phyloP scores from a whole-genome alignment of 2,113 vertebrate species.

The Eulacestoma nigropectus region DNA sequence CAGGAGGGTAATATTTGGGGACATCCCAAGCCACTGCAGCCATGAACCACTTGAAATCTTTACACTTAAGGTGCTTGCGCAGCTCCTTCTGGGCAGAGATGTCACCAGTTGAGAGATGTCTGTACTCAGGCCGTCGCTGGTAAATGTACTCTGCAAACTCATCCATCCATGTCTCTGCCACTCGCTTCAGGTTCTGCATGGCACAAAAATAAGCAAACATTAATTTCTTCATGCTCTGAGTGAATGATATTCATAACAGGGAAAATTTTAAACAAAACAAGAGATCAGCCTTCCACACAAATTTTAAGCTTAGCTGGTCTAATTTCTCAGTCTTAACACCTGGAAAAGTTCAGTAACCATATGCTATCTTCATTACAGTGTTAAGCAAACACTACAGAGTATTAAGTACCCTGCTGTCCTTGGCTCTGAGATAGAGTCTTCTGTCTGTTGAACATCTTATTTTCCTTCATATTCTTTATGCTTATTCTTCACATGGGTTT shows the following conservation, averaged over 20 bases:
- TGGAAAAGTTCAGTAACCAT: not conserved
- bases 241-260: not conserved
- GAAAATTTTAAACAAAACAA: not conserved
- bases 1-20: conserved; percentile 86
- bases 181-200: conserved; percentile 84
- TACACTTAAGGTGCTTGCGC: conserved; percentile 85
- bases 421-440: not conserved
- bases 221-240: not conserved
- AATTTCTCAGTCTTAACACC: not conserved
- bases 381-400: not conserved
- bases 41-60: conserved; percentile 93
- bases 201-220: not conserved
- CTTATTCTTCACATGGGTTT: not conserved
- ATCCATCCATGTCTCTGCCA: conserved; percentile 91
- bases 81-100: conserved; percentile 85
- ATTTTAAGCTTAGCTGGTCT: not conserved
- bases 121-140: conserved; percentile 85
- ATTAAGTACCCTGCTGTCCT: not conserved
- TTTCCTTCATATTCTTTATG: not conserved
- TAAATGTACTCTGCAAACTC: conserved; percentile 89
- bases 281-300: not conserved
- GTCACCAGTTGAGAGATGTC: conserved; percentile 87
- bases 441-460: not conserved
- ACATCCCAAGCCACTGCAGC: conserved; percentile 87
- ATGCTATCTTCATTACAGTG: not conserved